A percentile compares a stretch with the other conserved stretches of the same genome.
phyloP scores from a whole-genome alignment of 2,113 vertebrate species.

The Misgurnus anguillicaudatus region DNA sequence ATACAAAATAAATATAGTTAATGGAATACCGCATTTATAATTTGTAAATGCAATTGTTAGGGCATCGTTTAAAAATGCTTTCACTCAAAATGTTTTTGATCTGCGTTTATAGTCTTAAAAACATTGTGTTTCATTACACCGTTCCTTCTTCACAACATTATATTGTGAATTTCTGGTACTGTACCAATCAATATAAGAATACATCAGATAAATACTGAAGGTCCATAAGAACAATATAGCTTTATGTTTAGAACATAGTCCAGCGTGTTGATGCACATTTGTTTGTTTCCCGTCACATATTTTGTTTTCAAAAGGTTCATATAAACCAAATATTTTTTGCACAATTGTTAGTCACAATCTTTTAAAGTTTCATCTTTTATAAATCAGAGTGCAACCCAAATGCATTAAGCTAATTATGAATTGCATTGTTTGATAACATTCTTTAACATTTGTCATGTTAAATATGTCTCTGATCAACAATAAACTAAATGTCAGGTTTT shows the following conservation, averaged over 20 bases:
- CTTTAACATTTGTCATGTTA: constrained; percentile 3
- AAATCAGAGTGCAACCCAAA: neutral
- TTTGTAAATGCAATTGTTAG: constrained; percentile 18
- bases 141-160: constrained; percentile 24
- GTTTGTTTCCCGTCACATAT: neutral
- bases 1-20: constrained; percentile 31
- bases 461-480: neutral
- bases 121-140: neutral
- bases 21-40: constrained; percentile 22
- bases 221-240: constrained; percentile 38
- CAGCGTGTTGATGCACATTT: constrained; percentile 19
- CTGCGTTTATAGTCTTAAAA: neutral
- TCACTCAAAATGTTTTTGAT: constrained; percentile 6
- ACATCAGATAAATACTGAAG: constrained; percentile 28
- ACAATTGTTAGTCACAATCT: neutral
- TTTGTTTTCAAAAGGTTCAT: neutral
- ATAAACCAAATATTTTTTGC: neutral
- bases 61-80: neutral
- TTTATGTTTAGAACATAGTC: constrained; percentile 34
- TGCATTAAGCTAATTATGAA: neutral
- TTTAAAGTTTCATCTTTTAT: neutral
- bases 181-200: constrained; percentile 29
- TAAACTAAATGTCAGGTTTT: neutral
- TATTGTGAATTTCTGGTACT: constrained; percentile 24
- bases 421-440: neutral